Base-by-base conservation (phyloP, 2,888 invertebrate species). In the Xestia xanthographa region DNA sequence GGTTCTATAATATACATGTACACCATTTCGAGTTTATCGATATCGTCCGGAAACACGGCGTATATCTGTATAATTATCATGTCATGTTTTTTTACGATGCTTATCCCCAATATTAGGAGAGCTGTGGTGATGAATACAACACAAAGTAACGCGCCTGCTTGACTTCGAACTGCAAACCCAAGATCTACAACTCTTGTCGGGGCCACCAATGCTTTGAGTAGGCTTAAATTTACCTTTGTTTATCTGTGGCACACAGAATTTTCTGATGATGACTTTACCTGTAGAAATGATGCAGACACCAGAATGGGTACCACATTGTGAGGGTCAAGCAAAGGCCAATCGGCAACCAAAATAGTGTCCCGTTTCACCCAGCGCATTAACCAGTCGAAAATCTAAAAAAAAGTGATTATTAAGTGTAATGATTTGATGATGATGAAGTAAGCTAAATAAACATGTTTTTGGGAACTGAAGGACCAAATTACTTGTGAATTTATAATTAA, bases 291-390 rank as follows among this genome's bases (percentile, higher is more conserved):
- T 0, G 99, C 99, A 0, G 99, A 99, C 0, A 99, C 99, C 79
- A 99, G 97, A 72, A 99, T 98, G 0, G 99, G 99, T 72, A 99
- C 97, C 2, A 99, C 99, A 93, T 98, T 99, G 89, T 97, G 97
- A 0, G 98, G 97, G 92, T 99, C 99, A 63, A 98, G 93, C 62
- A 96, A 93, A 0, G 98, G 98, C 97, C 97, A 97, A 85, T 97
- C 97, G 0, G 97, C 97, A 77, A 97, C 97, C 78, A 97, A 95
- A 79, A 97, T 96, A 0, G 97, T 95, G 87, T 98, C 98, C 48
- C 97, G 97, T 93, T 99, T 99, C n/a, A 99, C 98, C 98, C 99
- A 99, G 84, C 98, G 97, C 98, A 99, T 99, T 72, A 99, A 96
- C 99, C 99, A 99, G 90, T 99, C 99, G 94, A 99, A 99, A 81